Evolutionary conservation across 2,113 vertebrate species (phyloP).

Genomic region (Dipodomys ordii): DNA sequence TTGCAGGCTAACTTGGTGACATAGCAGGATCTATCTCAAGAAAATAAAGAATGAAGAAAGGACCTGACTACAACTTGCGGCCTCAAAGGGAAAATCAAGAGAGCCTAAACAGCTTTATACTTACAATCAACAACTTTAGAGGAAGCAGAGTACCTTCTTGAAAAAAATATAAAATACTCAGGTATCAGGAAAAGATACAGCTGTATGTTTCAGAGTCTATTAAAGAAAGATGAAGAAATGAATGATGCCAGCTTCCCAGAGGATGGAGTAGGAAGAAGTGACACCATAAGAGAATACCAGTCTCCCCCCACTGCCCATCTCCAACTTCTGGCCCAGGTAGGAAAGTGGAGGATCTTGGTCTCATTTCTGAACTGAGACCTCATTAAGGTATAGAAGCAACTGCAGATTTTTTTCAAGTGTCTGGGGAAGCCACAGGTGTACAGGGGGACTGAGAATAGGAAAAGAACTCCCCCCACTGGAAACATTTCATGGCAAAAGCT

Average conservation of each 20-base stretch:
- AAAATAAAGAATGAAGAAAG: not conserved
- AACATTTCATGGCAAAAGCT: not conserved
- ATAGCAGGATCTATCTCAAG: too few relatives aligned
- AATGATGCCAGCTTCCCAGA: not conserved
- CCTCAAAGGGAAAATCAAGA: not conserved
- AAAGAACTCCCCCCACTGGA: not conserved
- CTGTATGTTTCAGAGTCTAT: not conserved
- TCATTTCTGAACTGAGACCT: not conserved
- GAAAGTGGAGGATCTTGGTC: not conserved
- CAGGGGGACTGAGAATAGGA: not conserved
- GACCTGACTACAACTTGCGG: not conserved
- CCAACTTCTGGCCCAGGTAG: too few relatives aligned
- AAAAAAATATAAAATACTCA: not conserved
- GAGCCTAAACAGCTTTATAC: not conserved
- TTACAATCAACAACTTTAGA: not conserved
- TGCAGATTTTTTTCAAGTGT: not conserved
- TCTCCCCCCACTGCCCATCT: not conserved
- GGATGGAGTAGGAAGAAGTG: not conserved
- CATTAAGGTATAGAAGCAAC: not conserved
- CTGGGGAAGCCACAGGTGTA: not conserved
- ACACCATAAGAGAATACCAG: not conserved
- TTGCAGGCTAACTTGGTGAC: too few relatives aligned
- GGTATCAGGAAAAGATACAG: not conserved
- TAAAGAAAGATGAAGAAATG: not conserved
- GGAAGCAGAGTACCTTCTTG: not conserved